Base-by-base conservation (phyloP, 1,140 invertebrate species). In the Psilanteris sp. region DNA sequence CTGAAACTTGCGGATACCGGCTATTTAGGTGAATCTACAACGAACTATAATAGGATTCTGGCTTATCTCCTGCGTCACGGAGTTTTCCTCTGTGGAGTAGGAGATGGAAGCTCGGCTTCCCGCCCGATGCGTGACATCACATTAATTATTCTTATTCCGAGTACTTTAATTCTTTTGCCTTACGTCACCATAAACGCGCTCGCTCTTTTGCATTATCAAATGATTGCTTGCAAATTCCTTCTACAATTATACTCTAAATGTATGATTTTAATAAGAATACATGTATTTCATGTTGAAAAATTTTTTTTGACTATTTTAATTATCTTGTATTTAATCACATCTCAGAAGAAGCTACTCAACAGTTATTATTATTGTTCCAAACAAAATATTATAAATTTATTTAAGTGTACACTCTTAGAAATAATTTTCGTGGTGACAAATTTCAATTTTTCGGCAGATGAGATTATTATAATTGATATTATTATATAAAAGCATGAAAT, bases 1-100 rank as follows among this genome's bases (percentile, higher is more conserved):
- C 48, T 74, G 76, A 74, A 79, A 79, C 72, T 79, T 79, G 77
- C 62, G 77, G 67, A 79, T 79, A 75, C 77, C 37, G 59, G 55
- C 70, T 74, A 78, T 78, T 78, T 78, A 76, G 72, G 77, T 71
- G 67, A 79, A 79, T 79, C 73, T 79, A 79, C 77, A 76, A 75
- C 77, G 66, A 76, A 76, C 77, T 73, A 70, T 76, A 79, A 76
- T 79, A 71, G 77, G 77, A 76, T 79, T 79, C 70, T 61, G 62
- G 77, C 73, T 79, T 79, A 79, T 79, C 77, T 79, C 48, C 37
- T 48, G 59, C 44, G 67, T 61, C 73, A 59, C 55, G 39, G 54
- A 72, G 66, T 71, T 78, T 61, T 67, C 70, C 59, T 44, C 36
- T 37, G 6, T 26, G 22, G 39, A 22, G 36, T 36, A 16, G 9